Conservation (phyloP, 1,140 invertebrate species). For the Diploscapter pachys region DNA sequence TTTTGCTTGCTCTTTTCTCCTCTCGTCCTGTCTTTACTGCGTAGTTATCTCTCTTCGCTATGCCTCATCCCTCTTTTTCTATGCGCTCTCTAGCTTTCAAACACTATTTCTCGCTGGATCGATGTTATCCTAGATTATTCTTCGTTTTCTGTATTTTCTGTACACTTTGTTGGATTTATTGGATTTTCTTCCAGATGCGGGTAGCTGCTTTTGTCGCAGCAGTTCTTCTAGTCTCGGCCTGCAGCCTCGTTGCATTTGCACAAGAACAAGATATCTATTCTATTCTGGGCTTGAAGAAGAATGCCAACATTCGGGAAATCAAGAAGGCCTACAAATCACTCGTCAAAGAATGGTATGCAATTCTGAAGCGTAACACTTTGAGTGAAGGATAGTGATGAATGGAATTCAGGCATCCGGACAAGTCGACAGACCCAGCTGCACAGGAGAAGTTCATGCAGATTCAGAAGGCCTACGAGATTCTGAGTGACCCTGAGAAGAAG, state of each 20-base stretch:
- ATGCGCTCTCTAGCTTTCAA: too few species aligned
- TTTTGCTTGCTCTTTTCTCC: too few species aligned
- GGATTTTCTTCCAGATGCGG: conserved; percentile 4
- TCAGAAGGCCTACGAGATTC: conserved; percentile 49
- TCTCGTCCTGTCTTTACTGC: too few species aligned
- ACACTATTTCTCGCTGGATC: neutral
- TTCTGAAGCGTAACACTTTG: neutral
- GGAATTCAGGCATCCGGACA: conserved; percentile 55
- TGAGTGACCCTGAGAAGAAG: conserved; percentile 47
- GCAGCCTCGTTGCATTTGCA: too few species aligned
- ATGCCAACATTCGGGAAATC: conserved; percentile 45
- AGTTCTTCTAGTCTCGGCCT: too few species aligned
- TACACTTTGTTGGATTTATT: neutral
- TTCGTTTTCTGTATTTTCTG: neutral
- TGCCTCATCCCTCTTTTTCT: too few species aligned
- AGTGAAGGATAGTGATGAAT: neutral
- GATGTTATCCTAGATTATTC: neutral
- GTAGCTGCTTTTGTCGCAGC: too few species aligned
- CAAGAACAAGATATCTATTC: conserved; percentile 36
- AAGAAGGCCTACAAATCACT: conserved; percentile 55
- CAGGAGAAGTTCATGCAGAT: conserved; percentile 51
- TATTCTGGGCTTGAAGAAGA: conserved; percentile 41
- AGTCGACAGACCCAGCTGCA: conserved; percentile 48
- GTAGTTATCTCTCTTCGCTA: too few species aligned
- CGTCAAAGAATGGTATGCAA: conserved; percentile 49